phyloP scores from a whole-genome alignment of 2,113 vertebrate species.

The Micronycteris hirsuta region DNA sequence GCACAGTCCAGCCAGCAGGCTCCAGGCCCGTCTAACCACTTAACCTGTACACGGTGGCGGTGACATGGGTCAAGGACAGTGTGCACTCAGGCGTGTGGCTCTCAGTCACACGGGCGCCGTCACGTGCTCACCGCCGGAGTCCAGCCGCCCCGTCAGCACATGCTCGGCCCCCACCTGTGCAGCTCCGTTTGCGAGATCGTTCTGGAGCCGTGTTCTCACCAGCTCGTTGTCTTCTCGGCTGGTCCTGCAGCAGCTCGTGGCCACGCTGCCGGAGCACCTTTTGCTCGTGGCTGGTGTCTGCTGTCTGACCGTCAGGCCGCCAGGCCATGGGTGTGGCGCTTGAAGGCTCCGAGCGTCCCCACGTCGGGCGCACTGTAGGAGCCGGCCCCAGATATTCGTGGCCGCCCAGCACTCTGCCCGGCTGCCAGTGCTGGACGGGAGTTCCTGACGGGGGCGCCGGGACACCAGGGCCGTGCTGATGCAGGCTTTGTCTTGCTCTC shows the following conservation, averaged over 20 bases:
- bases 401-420: rapidly evolving
- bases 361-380: rapidly evolving
- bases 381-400: rapidly evolving
- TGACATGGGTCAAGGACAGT: not conserved
- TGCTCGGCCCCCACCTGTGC: not conserved
- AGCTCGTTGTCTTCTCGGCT: rapidly evolving
- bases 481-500: not conserved
- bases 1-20: no score
- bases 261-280: not conserved
- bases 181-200: not conserved
- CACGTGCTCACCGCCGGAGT: not conserved
- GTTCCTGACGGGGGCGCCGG: rapidly evolving
- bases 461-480: not conserved
- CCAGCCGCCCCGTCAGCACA: rapidly evolving
- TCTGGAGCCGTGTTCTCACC: not conserved
- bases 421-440: rapidly evolving
- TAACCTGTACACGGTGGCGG: rapidly evolving
- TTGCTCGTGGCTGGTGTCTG: not conserved
- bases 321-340: not conserved
- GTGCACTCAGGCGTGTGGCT: not conserved
- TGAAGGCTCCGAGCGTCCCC: rapidly evolving
- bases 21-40: not conserved
- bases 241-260: not conserved
- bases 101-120: not conserved
- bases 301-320: rapidly evolving